Conservation (phyloP, 2,797 vertebrate genomes). For the Dallia pectoralis region DNA sequence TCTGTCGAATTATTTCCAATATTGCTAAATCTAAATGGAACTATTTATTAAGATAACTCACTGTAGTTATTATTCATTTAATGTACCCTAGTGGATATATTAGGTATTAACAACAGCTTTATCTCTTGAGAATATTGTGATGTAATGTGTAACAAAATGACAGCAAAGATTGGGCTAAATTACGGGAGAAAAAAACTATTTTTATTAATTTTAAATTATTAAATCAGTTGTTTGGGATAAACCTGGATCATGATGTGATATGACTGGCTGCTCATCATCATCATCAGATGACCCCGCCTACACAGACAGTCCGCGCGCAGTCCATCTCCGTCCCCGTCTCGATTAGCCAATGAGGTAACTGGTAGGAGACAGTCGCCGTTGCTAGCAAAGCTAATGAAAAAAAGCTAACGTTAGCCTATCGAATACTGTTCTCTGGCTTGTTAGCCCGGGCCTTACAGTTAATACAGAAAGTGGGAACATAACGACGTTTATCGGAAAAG, state of each 20-base stretch:
- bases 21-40: too few relatives aligned
- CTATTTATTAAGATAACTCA: too few relatives aligned
- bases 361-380: background rate
- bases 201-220: background rate
- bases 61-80: too few relatives aligned
- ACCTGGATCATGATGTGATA: background rate
- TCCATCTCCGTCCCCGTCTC: background rate
- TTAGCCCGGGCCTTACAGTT: background rate
- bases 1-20: too few relatives aligned
- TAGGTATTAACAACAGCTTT: too few relatives aligned
- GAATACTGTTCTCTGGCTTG: background rate
- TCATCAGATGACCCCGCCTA: background rate
- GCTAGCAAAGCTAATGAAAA: background rate
- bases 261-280: background rate
- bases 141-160: background rate
- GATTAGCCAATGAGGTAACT: background rate
- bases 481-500: background rate
- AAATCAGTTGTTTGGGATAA: background rate
- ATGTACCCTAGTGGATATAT: too few relatives aligned
- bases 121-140: too few relatives aligned
- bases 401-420: background rate
- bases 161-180: background rate
- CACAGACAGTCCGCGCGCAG: background rate
- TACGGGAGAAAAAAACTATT: background rate
- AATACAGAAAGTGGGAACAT: background rate